These are phyloP conservation scores for Leptinotarsa haldemani DNA, from an alignment of 2,888 invertebrate genomes.

Conservation along the genomic window DNA sequence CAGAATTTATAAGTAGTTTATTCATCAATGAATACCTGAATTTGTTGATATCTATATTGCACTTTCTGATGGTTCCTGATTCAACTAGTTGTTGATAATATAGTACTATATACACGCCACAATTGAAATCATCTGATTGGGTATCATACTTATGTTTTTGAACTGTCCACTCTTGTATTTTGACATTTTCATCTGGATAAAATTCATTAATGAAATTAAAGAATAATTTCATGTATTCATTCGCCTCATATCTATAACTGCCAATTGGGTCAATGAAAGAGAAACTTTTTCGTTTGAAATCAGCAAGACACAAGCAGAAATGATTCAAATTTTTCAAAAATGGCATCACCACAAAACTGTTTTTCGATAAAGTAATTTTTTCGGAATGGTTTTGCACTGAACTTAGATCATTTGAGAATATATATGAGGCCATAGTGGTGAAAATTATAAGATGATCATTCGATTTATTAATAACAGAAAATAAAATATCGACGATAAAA, in stretches of 20 bases:
- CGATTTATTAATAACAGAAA: conserved; percentile 23
- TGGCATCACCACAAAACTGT: conserved; percentile 10
- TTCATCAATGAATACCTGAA: background rate
- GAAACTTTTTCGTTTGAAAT: conserved; percentile 3
- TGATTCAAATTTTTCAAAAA: too few species aligned
- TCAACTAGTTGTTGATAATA: conserved; percentile 16
- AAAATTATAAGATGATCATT: conserved; percentile 3
- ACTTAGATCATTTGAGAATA: conserved; percentile 16
- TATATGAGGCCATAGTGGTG: background rate
- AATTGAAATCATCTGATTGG: conserved; percentile 4
- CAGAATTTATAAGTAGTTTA: background rate
- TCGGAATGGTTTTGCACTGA: background rate
- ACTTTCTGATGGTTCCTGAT: conserved; percentile 9
- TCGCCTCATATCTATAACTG: background rate
- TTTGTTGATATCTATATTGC: background rate
- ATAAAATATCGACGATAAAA: conserved; percentile 31
- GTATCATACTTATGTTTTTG: background rate
- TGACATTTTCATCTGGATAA: background rate
- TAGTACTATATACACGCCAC: background rate
- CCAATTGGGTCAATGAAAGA: too few species aligned
- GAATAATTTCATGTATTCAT: background rate
- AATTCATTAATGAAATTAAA: conserved; percentile 12
- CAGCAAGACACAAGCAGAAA: background rate
- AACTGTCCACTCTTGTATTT: background rate
- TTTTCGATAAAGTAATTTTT: background rate